These are phyloP conservation scores for Anastrepha obliqua DNA, from an alignment of 1,140 invertebrate genomes.

Conservation along the genomic window DNA sequence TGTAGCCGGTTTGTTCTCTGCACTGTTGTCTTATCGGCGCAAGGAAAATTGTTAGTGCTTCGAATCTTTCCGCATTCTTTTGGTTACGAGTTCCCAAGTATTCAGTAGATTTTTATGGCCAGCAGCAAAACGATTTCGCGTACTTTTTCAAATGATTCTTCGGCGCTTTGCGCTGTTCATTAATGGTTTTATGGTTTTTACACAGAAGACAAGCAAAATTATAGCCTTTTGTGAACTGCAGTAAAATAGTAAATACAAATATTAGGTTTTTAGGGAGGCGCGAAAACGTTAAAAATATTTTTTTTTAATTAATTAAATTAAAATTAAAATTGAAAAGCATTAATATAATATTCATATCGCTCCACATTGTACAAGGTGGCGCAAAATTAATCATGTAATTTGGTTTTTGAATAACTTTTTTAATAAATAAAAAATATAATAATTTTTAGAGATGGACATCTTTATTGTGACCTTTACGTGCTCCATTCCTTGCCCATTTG, in stretches of 20 bases:
- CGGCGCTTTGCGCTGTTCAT: background rate
- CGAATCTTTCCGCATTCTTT: conserved; percentile 40
- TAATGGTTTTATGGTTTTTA: conserved; percentile 6
- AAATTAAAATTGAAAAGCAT: too few relatives aligned
- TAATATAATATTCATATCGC: too few relatives aligned
- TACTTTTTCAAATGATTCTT: background rate
- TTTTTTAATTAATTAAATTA: too few relatives aligned
- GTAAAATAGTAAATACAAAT: background rate
- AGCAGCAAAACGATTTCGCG: background rate
- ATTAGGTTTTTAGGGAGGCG: too few relatives aligned
- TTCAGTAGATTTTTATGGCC: conserved; percentile 24
- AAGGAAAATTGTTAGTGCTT: background rate
- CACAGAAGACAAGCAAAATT: background rate
- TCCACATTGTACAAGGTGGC: too few relatives aligned
- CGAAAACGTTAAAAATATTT: too few relatives aligned
- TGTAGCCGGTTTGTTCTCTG: background rate
- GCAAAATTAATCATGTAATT: too few relatives aligned
- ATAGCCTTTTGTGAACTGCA: background rate
- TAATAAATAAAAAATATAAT: too few relatives aligned
- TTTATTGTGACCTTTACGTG: too few relatives aligned
- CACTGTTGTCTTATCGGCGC: background rate
- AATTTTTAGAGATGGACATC: too few relatives aligned
- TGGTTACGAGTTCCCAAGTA: background rate
- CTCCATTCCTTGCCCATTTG: too few relatives aligned
- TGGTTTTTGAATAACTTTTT: too few relatives aligned